Base-by-base conservation (phyloP, 2,797 vertebrate genomes). In the Enteromius fasciolatus region DNA sequence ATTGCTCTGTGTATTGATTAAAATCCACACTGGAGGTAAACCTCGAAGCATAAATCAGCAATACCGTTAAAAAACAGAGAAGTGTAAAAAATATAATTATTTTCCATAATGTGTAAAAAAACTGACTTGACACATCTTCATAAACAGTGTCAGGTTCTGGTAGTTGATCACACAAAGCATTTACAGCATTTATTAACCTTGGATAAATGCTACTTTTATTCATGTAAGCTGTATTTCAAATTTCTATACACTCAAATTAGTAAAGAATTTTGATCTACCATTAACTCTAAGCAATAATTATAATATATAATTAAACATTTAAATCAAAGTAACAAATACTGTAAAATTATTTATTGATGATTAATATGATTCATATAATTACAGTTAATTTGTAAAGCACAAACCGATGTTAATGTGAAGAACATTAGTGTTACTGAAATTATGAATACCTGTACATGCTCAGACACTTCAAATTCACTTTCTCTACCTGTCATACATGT, bases 1-100 rank as follows among this genome's bases (percentile, higher is more conserved):
- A 80, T 76, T 82, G 54, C 64, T 81, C 33, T 66, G 36, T 20
- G 31, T 81, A 85, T 76, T 75, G 76, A 87, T 70, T 82, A 80
- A 86, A 77, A 76, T 10, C 31, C 31, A 66, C 52, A 57, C 54
- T 46, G 28, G 61, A 80, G 72, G 67, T 48, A 33, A 59, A 61
- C 25, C 18, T 46, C 2, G 9, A 44, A 31, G 33, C 23, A 25
- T 69, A 28, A 46, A 46, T 46, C 41, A 33, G 76, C 25, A 64
- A 50, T n/a, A 61, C 8, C 2, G 1, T 31, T 59, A 23, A 46
- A 80, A 44, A 25, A 15, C 67, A 6, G 17, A 31, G 20, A 31
- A 31, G 5, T 33, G 23, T 23, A 7, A 61, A 23, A 68, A 4
- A 15, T 7, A 0, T 54, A n/a, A 52, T 33, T 74, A 74, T 36